A percentile compares a stretch with the other conserved stretches of the same genome.
Conservation (phyloP, 2,113 vertebrate species). For the Stegostoma tigrinum region DNA sequence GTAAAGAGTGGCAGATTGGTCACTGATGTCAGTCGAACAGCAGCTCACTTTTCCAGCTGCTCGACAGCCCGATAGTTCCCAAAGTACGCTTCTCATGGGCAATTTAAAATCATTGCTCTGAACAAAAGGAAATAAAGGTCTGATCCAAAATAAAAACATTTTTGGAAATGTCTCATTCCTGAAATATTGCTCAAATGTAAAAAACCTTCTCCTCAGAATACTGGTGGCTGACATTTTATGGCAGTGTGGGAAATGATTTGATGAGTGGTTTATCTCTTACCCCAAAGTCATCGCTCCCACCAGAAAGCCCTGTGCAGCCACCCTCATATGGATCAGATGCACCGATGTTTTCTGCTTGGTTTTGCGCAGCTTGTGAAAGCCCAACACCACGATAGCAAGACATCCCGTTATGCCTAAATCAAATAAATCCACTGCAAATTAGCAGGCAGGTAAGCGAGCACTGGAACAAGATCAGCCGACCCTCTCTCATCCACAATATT, state of each 20-base stretch:
- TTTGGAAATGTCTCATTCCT: neutral
- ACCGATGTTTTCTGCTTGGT: conserved; percentile 49
- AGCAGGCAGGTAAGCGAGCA: neutral
- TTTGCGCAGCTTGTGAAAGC: conserved; percentile 49
- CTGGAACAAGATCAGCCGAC: neutral
- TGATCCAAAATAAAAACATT: neutral
- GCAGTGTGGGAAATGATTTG: neutral
- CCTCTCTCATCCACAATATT: neutral
- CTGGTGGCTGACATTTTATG: neutral
- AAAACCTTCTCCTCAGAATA: neutral
- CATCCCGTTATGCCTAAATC: conserved; percentile 52
- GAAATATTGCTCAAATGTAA: neutral
- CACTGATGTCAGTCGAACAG: neutral
- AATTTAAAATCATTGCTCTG: neutral
- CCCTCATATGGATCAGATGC: conserved; percentile 52
- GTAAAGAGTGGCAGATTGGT: neutral
- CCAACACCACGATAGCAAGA: conserved; percentile 46
- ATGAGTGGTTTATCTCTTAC: conserved; percentile 40
- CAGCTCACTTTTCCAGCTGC: neutral
- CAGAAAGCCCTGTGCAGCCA: conserved; percentile 52
- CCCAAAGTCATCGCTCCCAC: conserved; percentile 53
- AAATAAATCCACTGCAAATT: neutral
- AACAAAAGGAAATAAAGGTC: neutral
- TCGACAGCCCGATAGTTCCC: neutral
- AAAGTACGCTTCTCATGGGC: neutral